Conservation (phyloP, 2,888 invertebrate species). For the Laspeyria flexula region DNA sequence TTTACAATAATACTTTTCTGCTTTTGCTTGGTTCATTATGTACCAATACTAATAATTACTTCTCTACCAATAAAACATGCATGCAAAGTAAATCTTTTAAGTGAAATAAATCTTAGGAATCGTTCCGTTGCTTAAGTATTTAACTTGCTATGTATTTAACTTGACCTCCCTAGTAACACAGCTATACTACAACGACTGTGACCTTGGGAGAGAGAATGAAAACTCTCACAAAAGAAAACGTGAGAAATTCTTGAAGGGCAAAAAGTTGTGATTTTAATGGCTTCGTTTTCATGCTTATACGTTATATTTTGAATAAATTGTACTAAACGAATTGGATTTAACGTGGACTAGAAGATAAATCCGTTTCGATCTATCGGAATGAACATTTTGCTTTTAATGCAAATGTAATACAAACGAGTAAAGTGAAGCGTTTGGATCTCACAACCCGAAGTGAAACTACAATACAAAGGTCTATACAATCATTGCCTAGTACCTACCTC, state of each 20-base stretch:
- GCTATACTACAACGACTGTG: not conserved
- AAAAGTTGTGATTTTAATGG: not conserved
- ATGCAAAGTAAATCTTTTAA: no score
- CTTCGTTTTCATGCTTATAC: no score
- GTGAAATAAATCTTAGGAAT: not conserved
- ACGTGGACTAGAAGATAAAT: no score
- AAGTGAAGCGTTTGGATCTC: slow-evolving; percentile 19
- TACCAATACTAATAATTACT: no score
- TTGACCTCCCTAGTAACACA: not conserved
- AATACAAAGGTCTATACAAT: slow-evolving; percentile 27
- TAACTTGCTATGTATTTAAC: not conserved
- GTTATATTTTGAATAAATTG: no score
- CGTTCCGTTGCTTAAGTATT: not conserved
- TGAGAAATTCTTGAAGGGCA: not conserved
- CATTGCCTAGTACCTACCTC: slow-evolving; percentile 37
- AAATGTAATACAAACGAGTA: not conserved
- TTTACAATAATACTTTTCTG: no score
- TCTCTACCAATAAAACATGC: no score
- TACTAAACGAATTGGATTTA: no score
- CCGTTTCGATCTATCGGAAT: no score
- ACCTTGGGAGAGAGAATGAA: slow-evolving; percentile 9
- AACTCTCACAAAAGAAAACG: not conserved
- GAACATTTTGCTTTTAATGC: no score
- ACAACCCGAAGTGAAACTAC: slow-evolving; percentile 26
- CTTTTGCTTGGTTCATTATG: no score